These are phyloP conservation scores for Galerucella pusilla DNA, from an alignment of 2,888 invertebrate species.

Conservation along the genomic window DNA sequence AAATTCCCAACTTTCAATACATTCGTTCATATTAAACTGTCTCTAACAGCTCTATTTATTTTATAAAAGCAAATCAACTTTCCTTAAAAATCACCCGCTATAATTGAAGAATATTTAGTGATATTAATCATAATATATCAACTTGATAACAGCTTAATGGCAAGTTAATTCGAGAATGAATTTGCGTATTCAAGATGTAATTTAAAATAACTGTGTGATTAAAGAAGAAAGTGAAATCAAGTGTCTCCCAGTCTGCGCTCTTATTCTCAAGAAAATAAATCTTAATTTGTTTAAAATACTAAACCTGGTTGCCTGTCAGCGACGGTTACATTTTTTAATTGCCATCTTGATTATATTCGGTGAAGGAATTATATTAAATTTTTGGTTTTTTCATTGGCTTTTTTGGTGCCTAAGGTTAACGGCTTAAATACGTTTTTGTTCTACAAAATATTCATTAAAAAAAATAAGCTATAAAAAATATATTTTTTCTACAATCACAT, in stretches of 20 bases:
- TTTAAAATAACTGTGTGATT: slow-evolving; percentile 6
- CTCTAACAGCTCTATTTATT: too few species aligned
- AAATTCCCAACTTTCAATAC: too few species aligned
- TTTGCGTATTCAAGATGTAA: neutral
- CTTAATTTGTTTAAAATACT: slow-evolving; percentile 9
- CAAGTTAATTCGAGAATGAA: neutral
- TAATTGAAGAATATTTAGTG: neutral
- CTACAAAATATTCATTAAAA: too few species aligned
- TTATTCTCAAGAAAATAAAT: slow-evolving; percentile 4
- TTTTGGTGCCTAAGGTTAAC: neutral
- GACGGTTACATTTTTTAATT: neutral
- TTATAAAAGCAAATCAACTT: neutral
- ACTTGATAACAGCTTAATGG: neutral
- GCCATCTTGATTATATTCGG: neutral
- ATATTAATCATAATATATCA: neutral
- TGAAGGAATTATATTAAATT: neutral
- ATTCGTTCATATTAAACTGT: too few species aligned
- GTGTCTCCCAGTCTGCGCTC: neutral
- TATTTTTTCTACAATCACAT: too few species aligned
- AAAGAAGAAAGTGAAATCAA: slow-evolving; percentile 6
- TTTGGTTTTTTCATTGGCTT: neutral
- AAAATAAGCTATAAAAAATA: too few species aligned
- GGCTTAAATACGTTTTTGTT: too few species aligned
- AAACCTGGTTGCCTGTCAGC: neutral
- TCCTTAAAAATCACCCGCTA: neutral